Evolutionary conservation across 2,113 vertebrate species (phyloP), one percentile per base, ranked within the genome.

Genomic region (Holacanthus passer): DNA sequence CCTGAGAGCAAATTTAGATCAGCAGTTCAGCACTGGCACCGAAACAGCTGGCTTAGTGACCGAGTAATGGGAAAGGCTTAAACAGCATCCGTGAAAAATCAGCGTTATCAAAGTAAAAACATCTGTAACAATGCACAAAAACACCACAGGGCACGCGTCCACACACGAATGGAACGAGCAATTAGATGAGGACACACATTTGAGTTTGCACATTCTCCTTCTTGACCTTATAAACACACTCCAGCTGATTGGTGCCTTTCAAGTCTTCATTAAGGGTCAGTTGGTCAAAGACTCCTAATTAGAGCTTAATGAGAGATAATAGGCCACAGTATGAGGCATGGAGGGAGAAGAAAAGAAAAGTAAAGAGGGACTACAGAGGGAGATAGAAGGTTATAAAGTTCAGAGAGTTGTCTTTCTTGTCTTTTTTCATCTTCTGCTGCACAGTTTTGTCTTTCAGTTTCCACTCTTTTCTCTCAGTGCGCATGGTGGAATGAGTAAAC

Each of bases 271-370:
- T 84, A 85, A 77, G 68, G 85, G 87, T 87, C 90, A 85, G 60
- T 79, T 75, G 84, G 84, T 92, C 65, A 81, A 84, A 70, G 52
- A 85, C 67, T 53, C 4, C 64, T 88, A 91, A 92, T 92, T 87
- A 87, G 74, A 76, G 72, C 81, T 73, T 80, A 91, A 88, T 88
- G 79, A 82, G 73, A 85, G 86, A 91, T 87, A 82, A 87, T 89
- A 88, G 70, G 79, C 24, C 8, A 41, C 72, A 70, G 67, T 0
- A 50, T 39, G 37, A 43, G 63, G 60, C 60, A 67, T 31, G 35
- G 22, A 27, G 50, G 39, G n/a, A 63, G 64, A 73, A 58, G 64
- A 83, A 35, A 48, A 29, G 5, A 62, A 67, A 32, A 14, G 53
- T 17, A 35, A 50, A 66, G 53, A 66, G 3, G 31, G 35, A 63